Conservation (phyloP, 64 coral and sea anemone genomes). For the Acropora tenuis region DNA sequence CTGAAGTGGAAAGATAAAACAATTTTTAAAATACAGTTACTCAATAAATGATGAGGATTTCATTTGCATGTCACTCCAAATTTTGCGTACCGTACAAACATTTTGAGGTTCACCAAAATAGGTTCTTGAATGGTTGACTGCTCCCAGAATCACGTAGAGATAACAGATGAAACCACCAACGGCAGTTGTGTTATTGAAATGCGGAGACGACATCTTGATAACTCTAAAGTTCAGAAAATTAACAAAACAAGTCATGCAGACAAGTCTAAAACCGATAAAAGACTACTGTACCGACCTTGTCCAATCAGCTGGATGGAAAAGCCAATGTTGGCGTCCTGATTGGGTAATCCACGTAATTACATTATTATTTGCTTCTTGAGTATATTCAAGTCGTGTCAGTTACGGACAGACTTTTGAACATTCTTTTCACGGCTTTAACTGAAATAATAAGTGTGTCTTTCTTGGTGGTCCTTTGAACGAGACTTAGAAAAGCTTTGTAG, state of each 20-base stretch:
- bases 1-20: neutral
- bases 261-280: neutral
- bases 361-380: no score
- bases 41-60: neutral
- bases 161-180: slow-evolving; percentile 61
- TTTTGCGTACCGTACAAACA: slow-evolving; percentile 37
- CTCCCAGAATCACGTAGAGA: slow-evolving; percentile 44
- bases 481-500: neutral
- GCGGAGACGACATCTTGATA: slow-evolving; percentile 76
- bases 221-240: slow-evolving; percentile 9
- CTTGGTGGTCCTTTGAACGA: no score
- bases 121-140: slow-evolving; percentile 33
- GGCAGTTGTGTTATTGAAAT: slow-evolving; percentile 57
- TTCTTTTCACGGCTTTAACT: no score
- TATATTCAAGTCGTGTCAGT: no score
- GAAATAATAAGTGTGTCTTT: no score
- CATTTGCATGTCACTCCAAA: neutral
- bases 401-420: no score
- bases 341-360: no score
- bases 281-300: no score
- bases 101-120: slow-evolving; percentile 2
- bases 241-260: neutral
- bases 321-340: no score
- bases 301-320: no score
- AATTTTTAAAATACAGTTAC: neutral